Evolutionary conservation across 2,888 invertebrate genomes (phyloP).

Genomic region (Conomelus anceps): DNA sequence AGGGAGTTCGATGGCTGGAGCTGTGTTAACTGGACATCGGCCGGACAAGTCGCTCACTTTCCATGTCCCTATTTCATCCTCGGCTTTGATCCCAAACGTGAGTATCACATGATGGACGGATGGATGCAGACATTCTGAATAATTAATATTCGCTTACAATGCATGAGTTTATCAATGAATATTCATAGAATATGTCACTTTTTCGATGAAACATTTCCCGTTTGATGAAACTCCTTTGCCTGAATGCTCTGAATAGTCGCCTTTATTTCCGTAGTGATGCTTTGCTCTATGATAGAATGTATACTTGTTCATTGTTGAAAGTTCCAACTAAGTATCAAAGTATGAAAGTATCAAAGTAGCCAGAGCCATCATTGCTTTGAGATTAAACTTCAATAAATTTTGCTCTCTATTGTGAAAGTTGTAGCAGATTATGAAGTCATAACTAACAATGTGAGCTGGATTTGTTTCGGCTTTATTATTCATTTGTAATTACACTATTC

Average conservation of each 20-base stretch:
- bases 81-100: constrained; percentile 57
- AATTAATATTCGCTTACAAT: background rate
- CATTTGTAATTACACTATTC: no score
- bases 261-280: background rate
- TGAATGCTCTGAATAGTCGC: background rate
- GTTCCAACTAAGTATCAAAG: no score
- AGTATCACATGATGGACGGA: no score
- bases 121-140: background rate
- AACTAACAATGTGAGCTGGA: no score
- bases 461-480: no score
- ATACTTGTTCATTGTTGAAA: background rate
- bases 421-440: no score
- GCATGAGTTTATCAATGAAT: background rate
- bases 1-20: constrained; percentile 68
- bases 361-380: no score
- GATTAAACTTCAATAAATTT: no score
- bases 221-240: background rate
- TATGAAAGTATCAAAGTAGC: no score
- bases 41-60: constrained; percentile 57
- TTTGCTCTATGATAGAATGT: no score
- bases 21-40: constrained; percentile 74
- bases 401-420: no score
- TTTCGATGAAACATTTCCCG: background rate
- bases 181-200: background rate
- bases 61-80: constrained; percentile 62